Base-by-base conservation (phyloP, 2,888 invertebrate genomes). In the Zele albiditarsus region DNA sequence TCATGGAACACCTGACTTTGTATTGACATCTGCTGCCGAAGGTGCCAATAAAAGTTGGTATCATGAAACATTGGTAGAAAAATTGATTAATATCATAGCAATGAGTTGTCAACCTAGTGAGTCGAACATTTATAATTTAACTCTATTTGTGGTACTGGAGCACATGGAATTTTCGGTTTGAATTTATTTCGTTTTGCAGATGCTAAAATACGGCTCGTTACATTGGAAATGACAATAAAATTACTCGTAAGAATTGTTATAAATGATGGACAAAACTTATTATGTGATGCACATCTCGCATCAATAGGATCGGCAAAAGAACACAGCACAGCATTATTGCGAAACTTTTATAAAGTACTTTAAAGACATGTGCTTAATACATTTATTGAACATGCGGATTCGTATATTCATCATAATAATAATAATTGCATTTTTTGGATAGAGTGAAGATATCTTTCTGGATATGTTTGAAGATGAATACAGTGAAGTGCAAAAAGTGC, bases 381-480 rank as follows among this genome's bases (percentile, higher is more conserved):
- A 12, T 73, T 70, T 70, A 77, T 75, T 73, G 71, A 75, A 78
- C 76, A 73, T 72, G 63, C 66, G 3, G 23, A 46, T 75, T 67
- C 5, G 57, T 46, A 38, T 74, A 63, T 65, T 27, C 6, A 53
- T 73, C 63, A 3, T 60, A 60, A 5, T 49, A 53, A 58, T 27
- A 62, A 77, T 16, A 71, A 58, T 49, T 27, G 2, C 46, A 42
- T 49, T 73, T 74, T 33, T 53, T 49, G 10, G 0, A 1, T 76
- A 93, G 92, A 96, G 96, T 83, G 98, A 99, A 90, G 98, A 99
- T 86, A 97, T 99, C 84, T 99, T 99, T 90, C 91, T 99, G 75
- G 99, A 99, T 88, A 96, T 99, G 93, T 99, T 99, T 89, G 99
- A 99, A 90, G 98, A 98, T 89, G 99, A 99, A 84, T 97, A 96